Evolutionary conservation across 2,113 vertebrate species (phyloP).

Genomic region (Pristiophorus japonicus): DNA sequence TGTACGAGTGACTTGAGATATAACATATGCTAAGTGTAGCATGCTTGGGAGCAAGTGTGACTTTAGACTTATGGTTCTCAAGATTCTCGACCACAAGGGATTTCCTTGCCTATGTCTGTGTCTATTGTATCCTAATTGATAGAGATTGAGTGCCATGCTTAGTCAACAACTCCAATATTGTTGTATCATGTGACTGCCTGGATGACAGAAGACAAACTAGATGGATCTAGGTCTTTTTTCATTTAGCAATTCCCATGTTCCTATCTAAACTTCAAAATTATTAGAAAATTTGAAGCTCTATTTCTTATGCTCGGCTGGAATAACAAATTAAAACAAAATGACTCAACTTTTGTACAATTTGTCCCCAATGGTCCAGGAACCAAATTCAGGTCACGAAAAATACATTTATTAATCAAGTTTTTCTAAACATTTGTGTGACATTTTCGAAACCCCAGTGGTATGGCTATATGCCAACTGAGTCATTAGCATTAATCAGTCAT

Average conservation of each 20-base stretch:
- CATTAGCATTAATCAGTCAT: conserved; percentile 14
- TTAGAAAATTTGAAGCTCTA: not conserved
- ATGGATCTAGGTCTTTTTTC: not conserved
- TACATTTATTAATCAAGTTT: conserved; percentile 1
- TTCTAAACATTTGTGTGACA: conserved; percentile 1
- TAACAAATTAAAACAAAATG: not conserved
- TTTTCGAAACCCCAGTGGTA: conserved; percentile 3
- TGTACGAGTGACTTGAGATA: not conserved
- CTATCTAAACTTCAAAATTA: not conserved
- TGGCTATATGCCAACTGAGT: conserved; percentile 2
- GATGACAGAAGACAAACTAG: not conserved
- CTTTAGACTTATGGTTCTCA: not conserved
- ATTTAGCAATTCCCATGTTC: not conserved
- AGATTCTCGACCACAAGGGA: not conserved
- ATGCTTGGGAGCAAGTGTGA: not conserved
- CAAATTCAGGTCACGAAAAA: not conserved
- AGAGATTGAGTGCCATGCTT: not conserved
- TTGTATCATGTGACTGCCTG: not conserved
- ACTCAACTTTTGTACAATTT: not conserved
- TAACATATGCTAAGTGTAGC: not conserved
- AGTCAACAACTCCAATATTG: not conserved
- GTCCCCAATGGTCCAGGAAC: not conserved
- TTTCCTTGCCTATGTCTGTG: not conserved
- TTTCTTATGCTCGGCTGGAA: not conserved
- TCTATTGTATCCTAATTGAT: not conserved